Percentiles rank a stretch among this genome's conserved stretches.
Evolutionary conservation across 2,113 vertebrate species (phyloP).

Genomic region (Sterna hirundo): DNA sequence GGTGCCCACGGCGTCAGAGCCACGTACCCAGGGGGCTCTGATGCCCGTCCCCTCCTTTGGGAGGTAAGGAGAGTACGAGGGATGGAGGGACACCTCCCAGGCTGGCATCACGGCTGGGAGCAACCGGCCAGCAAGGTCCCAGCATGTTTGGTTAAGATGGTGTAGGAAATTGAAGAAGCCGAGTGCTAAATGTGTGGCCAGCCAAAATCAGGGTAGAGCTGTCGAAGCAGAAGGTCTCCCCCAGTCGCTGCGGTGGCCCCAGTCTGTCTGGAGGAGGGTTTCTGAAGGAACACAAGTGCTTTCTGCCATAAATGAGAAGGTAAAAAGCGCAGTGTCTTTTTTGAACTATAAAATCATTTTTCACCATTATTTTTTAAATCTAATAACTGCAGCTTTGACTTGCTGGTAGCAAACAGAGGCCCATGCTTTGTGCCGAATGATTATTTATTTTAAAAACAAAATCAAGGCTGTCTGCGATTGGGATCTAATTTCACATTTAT

Average conservation of each 20-base stretch:
- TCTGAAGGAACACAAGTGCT: not conserved
- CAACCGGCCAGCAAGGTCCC: not conserved
- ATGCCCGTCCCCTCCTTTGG: fast-evolving
- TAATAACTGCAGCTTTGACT: not conserved
- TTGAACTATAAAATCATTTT: not conserved
- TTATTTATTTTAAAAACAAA: conserved; percentile 47
- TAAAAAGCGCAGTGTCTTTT: not conserved
- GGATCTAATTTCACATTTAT: conserved; percentile 29
- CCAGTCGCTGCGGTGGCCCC: fast-evolving
- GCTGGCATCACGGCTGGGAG: not conserved
- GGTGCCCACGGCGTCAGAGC: fast-evolving
- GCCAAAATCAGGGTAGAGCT: too few species aligned
- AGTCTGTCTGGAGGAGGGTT: not conserved
- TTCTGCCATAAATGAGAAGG: not conserved
- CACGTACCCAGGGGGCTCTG: fast-evolving
- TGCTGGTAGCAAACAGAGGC: not conserved
- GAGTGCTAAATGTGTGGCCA: too few species aligned
- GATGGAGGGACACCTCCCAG: not conserved
- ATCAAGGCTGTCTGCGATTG: conserved; percentile 4
- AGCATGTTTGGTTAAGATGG: fast-evolving
- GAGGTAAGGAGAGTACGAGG: fast-evolving
- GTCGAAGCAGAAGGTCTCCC: not conserved
- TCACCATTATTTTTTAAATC: not conserved
- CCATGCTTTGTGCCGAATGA: not conserved
- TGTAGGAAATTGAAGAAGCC: not conserved